Evolutionary conservation across 1,140 invertebrate species (phyloP).

Genomic region (Apis dorsata): DNA sequence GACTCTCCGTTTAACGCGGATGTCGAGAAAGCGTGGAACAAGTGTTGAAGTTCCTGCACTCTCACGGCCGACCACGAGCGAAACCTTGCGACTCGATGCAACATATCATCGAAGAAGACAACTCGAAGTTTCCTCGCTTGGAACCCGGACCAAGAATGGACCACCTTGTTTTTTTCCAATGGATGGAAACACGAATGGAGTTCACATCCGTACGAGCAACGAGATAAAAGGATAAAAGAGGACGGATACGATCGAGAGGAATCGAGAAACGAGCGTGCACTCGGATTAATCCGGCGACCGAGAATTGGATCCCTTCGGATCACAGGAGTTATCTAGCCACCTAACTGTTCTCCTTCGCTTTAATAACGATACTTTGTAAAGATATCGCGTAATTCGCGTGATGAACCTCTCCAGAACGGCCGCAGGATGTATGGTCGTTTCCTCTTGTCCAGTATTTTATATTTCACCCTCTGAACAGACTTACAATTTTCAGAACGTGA

Average conservation of each 20-base stretch:
- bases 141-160: too few species aligned
- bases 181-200: too few species aligned
- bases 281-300: conserved; percentile 23
- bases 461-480: not conserved
- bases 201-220: not conserved
- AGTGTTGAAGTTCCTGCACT: not conserved
- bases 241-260: not conserved
- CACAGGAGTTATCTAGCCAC: conserved; percentile 19
- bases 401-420: not conserved
- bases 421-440: not conserved
- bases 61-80: conserved; percentile 14
- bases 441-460: not conserved
- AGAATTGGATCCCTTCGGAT: conserved; percentile 42
- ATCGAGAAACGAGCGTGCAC: conserved; percentile 9
- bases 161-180: too few species aligned
- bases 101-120: not conserved
- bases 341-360: not conserved
- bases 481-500: not conserved
- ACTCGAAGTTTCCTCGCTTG: not conserved
- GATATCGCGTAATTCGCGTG: not conserved
- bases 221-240: conserved; percentile 27
- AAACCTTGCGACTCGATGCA: not conserved
- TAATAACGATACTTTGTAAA: conserved; percentile 35
- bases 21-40: not conserved
- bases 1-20: not conserved